Base-by-base conservation (phyloP, 1,140 invertebrate genomes). In the Pogonus chalceus region DNA sequence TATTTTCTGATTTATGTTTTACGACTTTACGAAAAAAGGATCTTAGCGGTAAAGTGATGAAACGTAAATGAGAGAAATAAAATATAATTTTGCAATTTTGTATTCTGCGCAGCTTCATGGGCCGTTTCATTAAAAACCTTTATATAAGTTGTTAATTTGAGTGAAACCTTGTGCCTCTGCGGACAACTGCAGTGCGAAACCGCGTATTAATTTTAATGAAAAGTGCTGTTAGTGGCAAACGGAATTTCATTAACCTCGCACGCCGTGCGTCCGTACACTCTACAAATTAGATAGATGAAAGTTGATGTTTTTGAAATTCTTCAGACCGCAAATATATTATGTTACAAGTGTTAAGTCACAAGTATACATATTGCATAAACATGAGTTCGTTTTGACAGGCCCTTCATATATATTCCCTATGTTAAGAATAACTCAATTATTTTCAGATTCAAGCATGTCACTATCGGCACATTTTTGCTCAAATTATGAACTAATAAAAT, bases 181-280 rank as follows among this genome's bases (percentile, higher is more conserved):
- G 3, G 37, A 43, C 37, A 43, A 43, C 18, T 43, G 37, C 37
- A 43, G 37, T 43, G 37, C 37, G 37, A 43, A 43, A 43, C 37
- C 37, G 37, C 18, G 9, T 43, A 43, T 43, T 43, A 43, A 43
- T 43, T 43, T 43, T 43, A 43, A 43, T 43, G 37, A 43, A 43
- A 43, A 43, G 37, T 43, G 18, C 37, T 43, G 37, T 43, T 43
- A 43, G 37, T 43, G 37, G 37, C 37, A 43, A 43, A 43, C 37
- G 37, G 37, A 43, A 43, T 43, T 43, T 43, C 37, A 43, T 43
- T 43, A 43, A 12, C 37, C 18, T 18, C 7, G 18, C 3, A 43
- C 37, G 37, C 37, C 18, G 9, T 10, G 26, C 4, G 18, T 18
- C 37, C 37, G 37, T n/a, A n/a, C n/a, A n/a, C n/a, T 16, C 18